These are phyloP conservation scores for Plusia festucae DNA, from an alignment of 2,888 invertebrate genomes.

Conservation along the genomic window DNA sequence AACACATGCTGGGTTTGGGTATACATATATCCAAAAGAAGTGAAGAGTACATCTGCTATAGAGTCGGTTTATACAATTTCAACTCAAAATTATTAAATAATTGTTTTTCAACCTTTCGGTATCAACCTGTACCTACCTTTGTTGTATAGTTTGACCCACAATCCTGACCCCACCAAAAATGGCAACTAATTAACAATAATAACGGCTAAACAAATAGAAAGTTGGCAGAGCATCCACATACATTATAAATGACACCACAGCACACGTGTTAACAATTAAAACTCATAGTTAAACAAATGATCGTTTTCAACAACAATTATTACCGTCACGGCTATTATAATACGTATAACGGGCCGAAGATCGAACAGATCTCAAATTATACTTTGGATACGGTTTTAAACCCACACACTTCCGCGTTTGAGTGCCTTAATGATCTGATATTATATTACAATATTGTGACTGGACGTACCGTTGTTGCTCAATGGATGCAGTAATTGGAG, in stretches of 20 bases:
- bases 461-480: constrained; percentile 74
- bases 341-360: constrained; percentile 77
- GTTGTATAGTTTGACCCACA: constrained; percentile 39
- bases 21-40: too few species aligned
- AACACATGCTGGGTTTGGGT: too few species aligned
- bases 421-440: constrained; percentile 85
- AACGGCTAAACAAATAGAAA: constrained; percentile 69
- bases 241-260: constrained; percentile 69
- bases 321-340: constrained; percentile 81
- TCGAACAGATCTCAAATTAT: constrained; percentile 86
- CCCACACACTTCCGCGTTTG: constrained; percentile 88
- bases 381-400: constrained; percentile 88
- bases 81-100: too few species aligned
- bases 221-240: constrained; percentile 72
- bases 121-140: too few species aligned
- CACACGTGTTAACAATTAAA: constrained; percentile 87
- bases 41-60: too few species aligned
- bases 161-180: constrained; percentile 40
- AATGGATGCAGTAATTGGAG: constrained; percentile 77
- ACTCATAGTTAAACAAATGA: constrained; percentile 82
- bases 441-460: constrained; percentile 85
- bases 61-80: too few species aligned
- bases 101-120: too few species aligned
- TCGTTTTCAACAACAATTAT: constrained; percentile 81
- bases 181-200: constrained; percentile 53